phyloP scores from a whole-genome alignment of 2,888 invertebrate genomes.

The Lepas anatifera region DNA sequence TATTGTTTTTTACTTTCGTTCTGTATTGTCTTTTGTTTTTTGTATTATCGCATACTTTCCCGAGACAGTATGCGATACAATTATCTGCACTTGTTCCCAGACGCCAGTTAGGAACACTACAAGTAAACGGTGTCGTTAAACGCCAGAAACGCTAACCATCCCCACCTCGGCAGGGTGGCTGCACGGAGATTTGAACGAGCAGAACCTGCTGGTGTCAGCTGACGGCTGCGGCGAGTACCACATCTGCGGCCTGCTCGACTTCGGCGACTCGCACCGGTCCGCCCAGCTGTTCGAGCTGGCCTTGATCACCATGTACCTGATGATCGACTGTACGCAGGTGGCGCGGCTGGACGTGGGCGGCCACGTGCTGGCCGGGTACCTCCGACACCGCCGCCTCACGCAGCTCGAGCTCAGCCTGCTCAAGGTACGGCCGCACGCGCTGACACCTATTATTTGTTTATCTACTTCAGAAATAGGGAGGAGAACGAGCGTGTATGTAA shows the following conservation, averaged over 20 bases:
- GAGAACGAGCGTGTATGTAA: no score
- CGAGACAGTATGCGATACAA: no score
- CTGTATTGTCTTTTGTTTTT: no score
- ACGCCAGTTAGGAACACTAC: no score
- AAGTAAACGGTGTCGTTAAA: no score
- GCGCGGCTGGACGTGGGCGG: constrained; percentile 13
- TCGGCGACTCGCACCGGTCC: constrained; percentile 64
- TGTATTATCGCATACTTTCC: no score
- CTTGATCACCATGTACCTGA: constrained; percentile 65
- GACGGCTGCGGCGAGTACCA: constrained; percentile 26
- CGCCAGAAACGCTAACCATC: no score
- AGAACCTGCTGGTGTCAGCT: constrained; percentile 57
- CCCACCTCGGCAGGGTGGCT: no score
- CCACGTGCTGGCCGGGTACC: constrained; percentile 14
- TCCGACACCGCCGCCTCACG: not conserved
- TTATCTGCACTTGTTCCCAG: no score
- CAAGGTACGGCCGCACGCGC: not conserved
- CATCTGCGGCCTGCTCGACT: constrained; percentile 65
- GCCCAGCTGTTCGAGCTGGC: constrained; percentile 70
- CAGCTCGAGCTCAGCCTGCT: not conserved
- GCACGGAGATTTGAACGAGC: constrained; percentile 85
- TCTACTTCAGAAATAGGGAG: no score
- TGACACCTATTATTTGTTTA: no score
- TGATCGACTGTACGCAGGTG: constrained; percentile 50
- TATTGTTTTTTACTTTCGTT: no score